Percentiles rank a stretch among this genome's conserved stretches.
Conservation (phyloP, 2,797 vertebrate species). For the Eurystomus glaucurus region DNA sequence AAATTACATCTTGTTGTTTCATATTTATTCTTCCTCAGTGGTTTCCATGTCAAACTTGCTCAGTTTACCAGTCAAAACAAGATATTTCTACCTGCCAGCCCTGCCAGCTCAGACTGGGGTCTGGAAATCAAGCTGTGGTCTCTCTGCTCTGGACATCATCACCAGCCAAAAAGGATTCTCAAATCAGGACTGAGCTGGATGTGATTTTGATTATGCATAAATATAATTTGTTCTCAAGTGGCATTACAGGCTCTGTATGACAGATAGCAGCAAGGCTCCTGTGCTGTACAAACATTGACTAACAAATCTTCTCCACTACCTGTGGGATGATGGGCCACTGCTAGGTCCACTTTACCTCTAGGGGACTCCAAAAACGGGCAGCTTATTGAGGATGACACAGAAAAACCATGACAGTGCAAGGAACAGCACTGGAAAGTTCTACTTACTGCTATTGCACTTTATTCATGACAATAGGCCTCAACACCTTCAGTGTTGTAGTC, state of each 20-base stretch:
- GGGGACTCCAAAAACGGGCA: not conserved
- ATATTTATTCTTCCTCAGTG: constrained; percentile 74
- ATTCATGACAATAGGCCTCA: not conserved
- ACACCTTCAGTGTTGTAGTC: not conserved
- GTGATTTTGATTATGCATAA: constrained; percentile 19
- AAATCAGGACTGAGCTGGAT: constrained; percentile 1
- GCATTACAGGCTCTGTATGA: not conserved
- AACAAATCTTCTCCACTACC: not conserved
- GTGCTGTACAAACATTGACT: not conserved
- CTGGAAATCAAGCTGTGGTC: constrained; percentile 74
- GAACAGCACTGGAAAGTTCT: not conserved
- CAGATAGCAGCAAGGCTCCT: not conserved
- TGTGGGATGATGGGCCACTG: not conserved
- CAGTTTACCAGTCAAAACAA: constrained; percentile 78
- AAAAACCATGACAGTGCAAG: not conserved
- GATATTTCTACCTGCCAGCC: constrained; percentile 75
- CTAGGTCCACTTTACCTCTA: not conserved
- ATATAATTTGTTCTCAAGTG: constrained; percentile 32
- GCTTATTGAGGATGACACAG: not conserved
- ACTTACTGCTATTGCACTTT: not conserved
- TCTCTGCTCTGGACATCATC: constrained; percentile 71
- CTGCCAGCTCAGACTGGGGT: constrained; percentile 71
- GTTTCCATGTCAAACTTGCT: constrained; percentile 74
- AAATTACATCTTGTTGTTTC: constrained; percentile 72
- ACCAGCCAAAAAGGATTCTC: constrained; percentile 55